Evolutionary conservation across 1,140 invertebrate species (phyloP).

Genomic region (Brachionus calyciflorus): DNA sequence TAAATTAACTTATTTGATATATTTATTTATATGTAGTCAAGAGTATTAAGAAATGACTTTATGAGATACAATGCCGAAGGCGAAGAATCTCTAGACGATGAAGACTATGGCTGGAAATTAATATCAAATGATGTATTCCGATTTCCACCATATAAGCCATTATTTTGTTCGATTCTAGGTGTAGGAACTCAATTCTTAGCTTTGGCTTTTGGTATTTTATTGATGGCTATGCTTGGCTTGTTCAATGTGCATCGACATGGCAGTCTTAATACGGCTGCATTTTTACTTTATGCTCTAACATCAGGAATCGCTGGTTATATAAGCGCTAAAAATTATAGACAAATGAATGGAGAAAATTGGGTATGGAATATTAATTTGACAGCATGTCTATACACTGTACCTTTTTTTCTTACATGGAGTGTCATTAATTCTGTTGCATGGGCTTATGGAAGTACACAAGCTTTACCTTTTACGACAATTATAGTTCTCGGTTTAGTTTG

Average conservation of each 20-base stretch:
- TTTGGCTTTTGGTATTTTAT: slow-evolving; percentile 61
- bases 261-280: slow-evolving; percentile 62
- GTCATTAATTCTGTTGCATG: slow-evolving; percentile 63
- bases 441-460: slow-evolving; percentile 65
- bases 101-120: slow-evolving; percentile 66
- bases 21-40: too few relatives aligned
- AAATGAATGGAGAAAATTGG: slow-evolving; percentile 64
- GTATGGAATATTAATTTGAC: slow-evolving; percentile 64
- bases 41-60: slow-evolving; percentile 64
- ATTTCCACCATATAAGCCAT: slow-evolving; percentile 60
- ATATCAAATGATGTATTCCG: slow-evolving; percentile 65
- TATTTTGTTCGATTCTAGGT: slow-evolving; percentile 64
- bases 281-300: slow-evolving; percentile 64
- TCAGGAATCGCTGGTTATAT: slow-evolving; percentile 64
- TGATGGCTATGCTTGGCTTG: slow-evolving; percentile 63
- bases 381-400: slow-evolving; percentile 63
- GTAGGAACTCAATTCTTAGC: slow-evolving; percentile 63
- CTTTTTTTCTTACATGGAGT: slow-evolving; percentile 64
- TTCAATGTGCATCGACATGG: slow-evolving; percentile 65
- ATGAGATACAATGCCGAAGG: slow-evolving; percentile 62
- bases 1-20: too few relatives aligned
- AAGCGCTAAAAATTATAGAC: slow-evolving; percentile 60
- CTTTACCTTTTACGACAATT: slow-evolving; percentile 63
- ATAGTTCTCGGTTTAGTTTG: slow-evolving; percentile 63
- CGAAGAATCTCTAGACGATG: slow-evolving; percentile 60